Conservation (phyloP, 1,140 invertebrate genomes). For the Eciton burchellii region DNA sequence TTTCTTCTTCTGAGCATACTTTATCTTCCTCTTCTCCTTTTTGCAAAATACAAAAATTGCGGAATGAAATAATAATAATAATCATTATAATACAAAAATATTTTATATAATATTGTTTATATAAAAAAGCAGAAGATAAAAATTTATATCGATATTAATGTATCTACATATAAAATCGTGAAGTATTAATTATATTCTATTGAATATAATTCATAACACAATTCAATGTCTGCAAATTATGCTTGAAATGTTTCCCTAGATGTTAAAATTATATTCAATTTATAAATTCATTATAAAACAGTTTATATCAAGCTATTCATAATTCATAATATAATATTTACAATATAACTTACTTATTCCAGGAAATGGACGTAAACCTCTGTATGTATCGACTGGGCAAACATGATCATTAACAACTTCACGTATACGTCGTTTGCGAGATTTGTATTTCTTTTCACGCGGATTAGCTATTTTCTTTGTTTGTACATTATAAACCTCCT, state of each 20-base stretch:
- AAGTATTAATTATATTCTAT: not conserved
- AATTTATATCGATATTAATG: not conserved
- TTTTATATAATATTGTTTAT: slow-evolving; percentile 20
- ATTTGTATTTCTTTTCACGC: slow-evolving; percentile 65
- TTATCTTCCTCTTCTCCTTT: not conserved
- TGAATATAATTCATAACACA: too few relatives aligned
- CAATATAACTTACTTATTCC: slow-evolving; percentile 77
- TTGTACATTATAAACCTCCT: slow-evolving; percentile 76
- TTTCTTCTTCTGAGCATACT: slow-evolving; percentile 7
- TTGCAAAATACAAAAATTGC: not conserved
- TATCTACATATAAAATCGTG: not conserved
- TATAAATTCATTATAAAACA: too few relatives aligned
- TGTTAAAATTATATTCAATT: not conserved
- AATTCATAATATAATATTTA: not conserved
- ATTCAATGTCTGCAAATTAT: not conserved
- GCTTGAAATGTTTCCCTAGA: not conserved
- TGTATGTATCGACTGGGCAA: slow-evolving; percentile 64
- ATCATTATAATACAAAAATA: not conserved
- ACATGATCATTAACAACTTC: slow-evolving; percentile 4
- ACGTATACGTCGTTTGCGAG: slow-evolving; percentile 29
- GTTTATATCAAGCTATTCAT: not conserved
- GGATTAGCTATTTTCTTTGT: slow-evolving; percentile 38
- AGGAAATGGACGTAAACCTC: slow-evolving; percentile 77
- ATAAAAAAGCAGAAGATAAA: not conserved
- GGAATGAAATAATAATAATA: slow-evolving; percentile 8